phyloP scores from a whole-genome alignment of 2,888 invertebrate species.

The Emmelina monodactyla region DNA sequence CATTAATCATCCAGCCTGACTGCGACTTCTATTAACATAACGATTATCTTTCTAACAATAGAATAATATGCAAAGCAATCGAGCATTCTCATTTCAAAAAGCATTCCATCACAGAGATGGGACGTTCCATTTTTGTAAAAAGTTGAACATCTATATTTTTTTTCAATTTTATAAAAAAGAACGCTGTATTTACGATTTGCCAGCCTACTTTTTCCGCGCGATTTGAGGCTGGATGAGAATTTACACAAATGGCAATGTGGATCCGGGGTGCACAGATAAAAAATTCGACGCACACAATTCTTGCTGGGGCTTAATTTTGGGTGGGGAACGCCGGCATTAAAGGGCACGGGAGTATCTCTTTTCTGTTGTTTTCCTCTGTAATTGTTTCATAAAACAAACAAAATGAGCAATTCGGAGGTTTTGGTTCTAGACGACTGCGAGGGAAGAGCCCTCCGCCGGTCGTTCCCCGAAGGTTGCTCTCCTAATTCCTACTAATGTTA shows the following conservation, averaged over 20 bases:
- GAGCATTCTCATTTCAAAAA: no score
- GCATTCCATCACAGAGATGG: no score
- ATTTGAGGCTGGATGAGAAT: neutral
- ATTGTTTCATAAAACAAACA: slow-evolving; percentile 52
- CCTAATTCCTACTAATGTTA: no score
- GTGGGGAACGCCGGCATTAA: slow-evolving; percentile 34
- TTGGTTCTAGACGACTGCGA: slow-evolving; percentile 19
- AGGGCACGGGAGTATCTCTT: slow-evolving; percentile 30
- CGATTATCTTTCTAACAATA: no score
- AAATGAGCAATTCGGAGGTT: slow-evolving; percentile 32
- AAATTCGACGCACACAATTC: slow-evolving; percentile 18
- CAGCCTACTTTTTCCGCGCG: neutral
- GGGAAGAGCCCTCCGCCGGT: slow-evolving; percentile 11
- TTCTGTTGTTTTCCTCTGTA: slow-evolving; percentile 36
- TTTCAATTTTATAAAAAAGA: no score
- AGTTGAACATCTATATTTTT: no score
- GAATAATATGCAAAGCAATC: no score
- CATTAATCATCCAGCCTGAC: no score
- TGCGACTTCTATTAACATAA: no score
- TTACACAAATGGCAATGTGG: neutral
- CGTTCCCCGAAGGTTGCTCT: no score
- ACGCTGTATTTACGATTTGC: no score
- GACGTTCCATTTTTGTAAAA: no score
- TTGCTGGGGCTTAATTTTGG: slow-evolving; percentile 24
- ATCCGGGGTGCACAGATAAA: slow-evolving; percentile 15